phyloP scores from a whole-genome alignment of 2,797 vertebrate genomes.

The Poeciliopsis infans region DNA sequence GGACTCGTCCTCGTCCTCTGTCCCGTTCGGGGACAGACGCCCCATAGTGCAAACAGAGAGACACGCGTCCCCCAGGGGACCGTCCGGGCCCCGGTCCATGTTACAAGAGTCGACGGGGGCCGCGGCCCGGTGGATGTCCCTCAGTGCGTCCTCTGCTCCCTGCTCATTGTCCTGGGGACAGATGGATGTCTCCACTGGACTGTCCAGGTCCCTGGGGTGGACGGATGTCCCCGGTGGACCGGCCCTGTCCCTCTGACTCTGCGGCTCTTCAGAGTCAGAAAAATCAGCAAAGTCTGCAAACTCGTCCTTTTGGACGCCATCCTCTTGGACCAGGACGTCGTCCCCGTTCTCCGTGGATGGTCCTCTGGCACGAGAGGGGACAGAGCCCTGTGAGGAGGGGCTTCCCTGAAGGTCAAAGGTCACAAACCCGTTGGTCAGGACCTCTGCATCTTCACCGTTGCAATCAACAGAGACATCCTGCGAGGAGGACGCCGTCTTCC shows the following conservation, averaged over 20 bases:
- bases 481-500: slow-evolving; percentile 62
- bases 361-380: slow-evolving; percentile 52
- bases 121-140: slow-evolving; percentile 54
- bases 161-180: slow-evolving; percentile 26
- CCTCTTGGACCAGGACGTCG: slow-evolving; percentile 48
- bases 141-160: slow-evolving; percentile 60
- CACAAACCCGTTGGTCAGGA: slow-evolving; percentile 91
- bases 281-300: slow-evolving; percentile 93
- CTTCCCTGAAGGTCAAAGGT: slow-evolving; percentile 76
- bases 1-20: neutral
- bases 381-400: slow-evolving; percentile 70
- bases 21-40: slow-evolving; percentile 38
- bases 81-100: slow-evolving; percentile 57
- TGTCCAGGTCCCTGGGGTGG: no score
- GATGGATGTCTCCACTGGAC: no score
- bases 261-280: slow-evolving; percentile 67
- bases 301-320: slow-evolving; percentile 66
- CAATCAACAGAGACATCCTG: slow-evolving; percentile 72
- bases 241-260: slow-evolving; percentile 56
- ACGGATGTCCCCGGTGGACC: neutral
- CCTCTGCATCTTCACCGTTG: slow-evolving; percentile 84
- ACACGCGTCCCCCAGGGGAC: neutral
- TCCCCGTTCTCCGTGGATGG: slow-evolving; percentile 71
- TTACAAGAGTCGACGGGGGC: slow-evolving; percentile 50
- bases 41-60: slow-evolving; percentile 47